A percentile compares a stretch with the other conserved stretches of the same genome.
These are phyloP conservation scores for Trialeurodes vaporariorum DNA, from an alignment of 1,140 invertebrate species.

Conservation along the genomic window DNA sequence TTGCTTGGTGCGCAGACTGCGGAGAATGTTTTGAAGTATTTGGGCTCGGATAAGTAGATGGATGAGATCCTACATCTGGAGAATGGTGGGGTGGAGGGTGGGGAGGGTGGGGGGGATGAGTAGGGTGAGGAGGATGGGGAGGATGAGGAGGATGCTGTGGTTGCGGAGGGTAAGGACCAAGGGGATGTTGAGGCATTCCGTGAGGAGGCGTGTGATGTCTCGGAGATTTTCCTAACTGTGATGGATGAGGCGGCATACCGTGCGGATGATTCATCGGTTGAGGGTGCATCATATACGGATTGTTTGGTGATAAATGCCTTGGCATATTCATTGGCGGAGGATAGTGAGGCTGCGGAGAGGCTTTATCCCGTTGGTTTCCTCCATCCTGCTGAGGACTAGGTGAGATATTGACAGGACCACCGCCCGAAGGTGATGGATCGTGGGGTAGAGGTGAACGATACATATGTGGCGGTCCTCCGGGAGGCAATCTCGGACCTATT, in stretches of 20 bases:
- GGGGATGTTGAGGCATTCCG: neutral
- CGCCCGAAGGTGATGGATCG: conserved; percentile 43
- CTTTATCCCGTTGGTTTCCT: conserved; percentile 17
- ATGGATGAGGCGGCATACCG: neutral
- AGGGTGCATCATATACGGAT: neutral
- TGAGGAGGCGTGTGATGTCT: neutral
- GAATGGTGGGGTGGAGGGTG: neutral
- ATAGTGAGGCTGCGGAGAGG: neutral
- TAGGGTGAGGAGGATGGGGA: neutral
- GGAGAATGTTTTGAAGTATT: neutral
- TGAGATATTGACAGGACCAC: conserved; percentile 38
- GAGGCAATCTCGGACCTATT: neutral
- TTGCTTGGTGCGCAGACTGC: neutral
- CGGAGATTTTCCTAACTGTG: neutral
- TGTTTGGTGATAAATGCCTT: neutral
- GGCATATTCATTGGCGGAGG: neutral
- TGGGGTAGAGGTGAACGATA: conserved; percentile 42
- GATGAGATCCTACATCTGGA: neutral
- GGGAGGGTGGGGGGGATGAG: neutral
- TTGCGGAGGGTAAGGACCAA: neutral
- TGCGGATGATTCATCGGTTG: neutral
- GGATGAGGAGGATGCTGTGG: neutral
- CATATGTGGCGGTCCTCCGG: neutral
- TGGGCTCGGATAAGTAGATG: neutral
- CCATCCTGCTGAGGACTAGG: conserved; percentile 34